Conservation (phyloP, 2,888 invertebrate genomes). For the Synergus umbraculus region DNA sequence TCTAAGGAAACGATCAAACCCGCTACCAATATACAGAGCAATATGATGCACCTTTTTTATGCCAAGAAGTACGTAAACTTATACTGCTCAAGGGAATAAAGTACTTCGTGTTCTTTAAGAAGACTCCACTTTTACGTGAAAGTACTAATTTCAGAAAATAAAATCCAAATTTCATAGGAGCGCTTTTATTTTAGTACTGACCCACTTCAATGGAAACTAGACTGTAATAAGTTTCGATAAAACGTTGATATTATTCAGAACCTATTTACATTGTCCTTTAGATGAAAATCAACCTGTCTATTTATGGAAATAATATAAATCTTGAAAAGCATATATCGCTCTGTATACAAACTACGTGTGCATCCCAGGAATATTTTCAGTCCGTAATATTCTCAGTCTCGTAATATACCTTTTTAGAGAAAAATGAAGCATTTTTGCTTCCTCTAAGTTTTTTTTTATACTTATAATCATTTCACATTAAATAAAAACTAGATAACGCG, state of each 20-base stretch:
- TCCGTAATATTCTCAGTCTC: neutral
- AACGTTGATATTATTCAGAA: neutral
- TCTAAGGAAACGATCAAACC: constrained; percentile 35
- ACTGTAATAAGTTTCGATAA: neutral
- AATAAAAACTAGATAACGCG: neutral
- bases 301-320: constrained; percentile 8
- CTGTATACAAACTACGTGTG: neutral
- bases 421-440: constrained; percentile 12
- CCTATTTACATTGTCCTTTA: constrained; percentile 1
- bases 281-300: neutral
- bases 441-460: neutral
- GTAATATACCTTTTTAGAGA: neutral
- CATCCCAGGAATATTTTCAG: neutral
- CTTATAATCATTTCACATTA: neutral
- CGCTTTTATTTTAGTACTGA: neutral
- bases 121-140: neutral
- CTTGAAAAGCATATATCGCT: neutral
- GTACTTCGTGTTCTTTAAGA: neutral
- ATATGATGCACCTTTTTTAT: constrained; percentile 14
- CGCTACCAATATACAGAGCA: constrained; percentile 11
- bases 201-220: neutral
- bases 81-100: neutral
- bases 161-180: neutral
- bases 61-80: constrained; percentile 22
- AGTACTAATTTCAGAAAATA: neutral